phyloP scores from a whole-genome alignment of 2,888 invertebrate species.

The Lithophane ornitopus region DNA sequence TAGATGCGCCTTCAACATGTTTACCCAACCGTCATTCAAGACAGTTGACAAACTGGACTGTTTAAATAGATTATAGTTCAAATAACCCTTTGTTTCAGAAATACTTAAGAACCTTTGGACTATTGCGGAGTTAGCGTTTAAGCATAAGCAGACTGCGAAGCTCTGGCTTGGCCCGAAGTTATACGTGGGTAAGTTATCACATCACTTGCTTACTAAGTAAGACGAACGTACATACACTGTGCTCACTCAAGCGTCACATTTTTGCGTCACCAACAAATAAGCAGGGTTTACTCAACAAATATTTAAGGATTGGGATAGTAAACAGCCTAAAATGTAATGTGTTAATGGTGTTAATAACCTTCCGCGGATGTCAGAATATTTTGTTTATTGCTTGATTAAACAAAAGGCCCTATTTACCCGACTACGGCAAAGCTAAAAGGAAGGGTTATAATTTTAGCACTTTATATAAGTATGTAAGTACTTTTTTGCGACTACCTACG shows the following conservation, averaged over 20 bases:
- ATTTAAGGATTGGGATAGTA: conserved; percentile 15
- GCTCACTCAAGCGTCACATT: conserved; percentile 13
- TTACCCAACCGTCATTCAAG: conserved; percentile 23
- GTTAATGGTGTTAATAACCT: conserved; percentile 28
- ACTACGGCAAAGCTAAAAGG: too few species aligned
- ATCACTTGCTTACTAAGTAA: conserved; percentile 24
- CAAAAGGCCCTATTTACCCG: background rate
- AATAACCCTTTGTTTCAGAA: conserved; percentile 73
- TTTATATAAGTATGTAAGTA: too few species aligned
- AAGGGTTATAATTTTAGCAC: too few species aligned
- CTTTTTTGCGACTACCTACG: too few species aligned
- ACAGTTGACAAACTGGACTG: conserved; percentile 19
- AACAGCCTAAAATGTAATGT: conserved; percentile 1
- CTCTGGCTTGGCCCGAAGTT: conserved; percentile 85
- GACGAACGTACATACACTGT: conserved; percentile 13
- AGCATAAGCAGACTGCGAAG: conserved; percentile 78
- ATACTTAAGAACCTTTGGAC: conserved; percentile 79
- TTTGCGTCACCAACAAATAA: conserved; percentile 43
- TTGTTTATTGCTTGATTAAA: background rate
- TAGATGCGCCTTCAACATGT: conserved; percentile 35
- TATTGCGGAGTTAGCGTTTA: conserved; percentile 74
- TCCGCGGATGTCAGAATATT: background rate
- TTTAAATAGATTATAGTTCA: conserved; percentile 23
- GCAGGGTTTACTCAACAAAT: conserved; percentile 33
- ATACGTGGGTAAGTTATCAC: conserved; percentile 79